Percentiles rank a stretch among this genome's conserved stretches.
Conservation (phyloP, 2,888 invertebrate genomes). For the Argyresthia albistria region DNA sequence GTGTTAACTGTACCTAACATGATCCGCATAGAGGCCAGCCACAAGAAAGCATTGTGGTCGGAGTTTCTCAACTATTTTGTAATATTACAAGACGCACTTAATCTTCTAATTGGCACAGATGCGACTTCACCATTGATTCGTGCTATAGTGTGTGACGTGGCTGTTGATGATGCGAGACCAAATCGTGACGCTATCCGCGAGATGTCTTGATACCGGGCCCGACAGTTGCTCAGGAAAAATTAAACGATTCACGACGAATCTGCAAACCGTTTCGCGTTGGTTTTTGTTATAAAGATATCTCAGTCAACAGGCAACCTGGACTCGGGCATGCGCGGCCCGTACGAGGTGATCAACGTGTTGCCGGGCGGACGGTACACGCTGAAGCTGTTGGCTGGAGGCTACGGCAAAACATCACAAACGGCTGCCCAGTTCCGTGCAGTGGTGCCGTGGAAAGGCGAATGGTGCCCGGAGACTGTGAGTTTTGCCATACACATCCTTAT, state of each 20-base stretch:
- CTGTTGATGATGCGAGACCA: not conserved
- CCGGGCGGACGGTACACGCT: conserved; percentile 8
- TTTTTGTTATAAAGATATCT: conserved; percentile 7
- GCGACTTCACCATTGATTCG: conserved; percentile 1
- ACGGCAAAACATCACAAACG: not conserved
- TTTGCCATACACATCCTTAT: not conserved
- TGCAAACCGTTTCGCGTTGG: conserved; percentile 1
- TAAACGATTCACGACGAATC: not conserved
- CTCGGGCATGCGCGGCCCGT: conserved; percentile 9
- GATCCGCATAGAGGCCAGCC: conserved; percentile 5
- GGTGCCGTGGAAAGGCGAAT: conserved; percentile 1
- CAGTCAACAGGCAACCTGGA: conserved; percentile 8
- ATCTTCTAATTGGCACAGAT: not conserved
- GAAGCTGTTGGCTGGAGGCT: not conserved
- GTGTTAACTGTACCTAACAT: conserved; percentile 7
- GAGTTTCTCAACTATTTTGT: conserved; percentile 1
- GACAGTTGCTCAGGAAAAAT: not conserved
- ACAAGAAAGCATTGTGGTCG: conserved; percentile 4
- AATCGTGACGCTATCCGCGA: conserved; percentile 2
- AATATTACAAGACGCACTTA: conserved; percentile 2
- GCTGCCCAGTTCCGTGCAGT: conserved; percentile 1
- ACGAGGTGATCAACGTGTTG: conserved; percentile 6
- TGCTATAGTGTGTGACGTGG: conserved; percentile 1
- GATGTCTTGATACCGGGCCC: not conserved
- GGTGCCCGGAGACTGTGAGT: conserved; percentile 1